Conservation (phyloP, 2,113 vertebrate species). For the Actenoides lindsayi region DNA sequence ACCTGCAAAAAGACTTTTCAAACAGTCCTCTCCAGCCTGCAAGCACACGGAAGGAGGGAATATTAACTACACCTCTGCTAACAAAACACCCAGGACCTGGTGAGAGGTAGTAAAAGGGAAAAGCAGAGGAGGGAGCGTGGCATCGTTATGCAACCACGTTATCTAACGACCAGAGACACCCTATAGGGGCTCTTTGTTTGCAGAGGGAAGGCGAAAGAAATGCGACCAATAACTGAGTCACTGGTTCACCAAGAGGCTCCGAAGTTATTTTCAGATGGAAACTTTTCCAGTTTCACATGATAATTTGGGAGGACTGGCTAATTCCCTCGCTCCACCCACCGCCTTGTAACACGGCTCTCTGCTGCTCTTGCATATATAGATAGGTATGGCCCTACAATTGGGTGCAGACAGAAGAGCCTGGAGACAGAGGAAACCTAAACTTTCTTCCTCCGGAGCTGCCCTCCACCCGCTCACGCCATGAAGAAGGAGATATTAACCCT, state of each 20-base stretch:
- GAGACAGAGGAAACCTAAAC: neutral
- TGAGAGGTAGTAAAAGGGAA: neutral
- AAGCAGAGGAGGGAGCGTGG: neutral
- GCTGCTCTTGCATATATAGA: conserved; percentile 71
- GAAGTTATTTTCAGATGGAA: conserved; percentile 61
- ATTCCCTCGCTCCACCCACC: conserved; percentile 49
- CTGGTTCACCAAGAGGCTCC: conserved; percentile 41
- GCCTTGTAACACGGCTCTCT: conserved; percentile 52
- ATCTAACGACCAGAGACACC: conserved; percentile 61
- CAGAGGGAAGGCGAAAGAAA: conserved; percentile 38
- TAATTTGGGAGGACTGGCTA: conserved; percentile 58
- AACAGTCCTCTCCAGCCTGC: neutral
- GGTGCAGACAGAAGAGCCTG: neutral
- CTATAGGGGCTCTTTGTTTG: conserved; percentile 59
- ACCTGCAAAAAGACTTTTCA: neutral
- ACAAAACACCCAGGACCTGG: neutral
- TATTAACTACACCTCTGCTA: neutral
- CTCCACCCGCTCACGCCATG: conserved; percentile 59
- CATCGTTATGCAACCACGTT: conserved; percentile 52
- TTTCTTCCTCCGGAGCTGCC: neutral
- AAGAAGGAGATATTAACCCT: conserved; percentile 78
- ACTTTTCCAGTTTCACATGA: conserved; percentile 62
- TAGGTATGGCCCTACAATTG: conserved; percentile 43
- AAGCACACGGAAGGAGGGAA: neutral
- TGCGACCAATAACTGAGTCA: conserved; percentile 43